Evolutionary conservation across 2,888 invertebrate species (phyloP), one percentile per base, ranked within the genome.

Genomic region (Latheticus oryzae): DNA sequence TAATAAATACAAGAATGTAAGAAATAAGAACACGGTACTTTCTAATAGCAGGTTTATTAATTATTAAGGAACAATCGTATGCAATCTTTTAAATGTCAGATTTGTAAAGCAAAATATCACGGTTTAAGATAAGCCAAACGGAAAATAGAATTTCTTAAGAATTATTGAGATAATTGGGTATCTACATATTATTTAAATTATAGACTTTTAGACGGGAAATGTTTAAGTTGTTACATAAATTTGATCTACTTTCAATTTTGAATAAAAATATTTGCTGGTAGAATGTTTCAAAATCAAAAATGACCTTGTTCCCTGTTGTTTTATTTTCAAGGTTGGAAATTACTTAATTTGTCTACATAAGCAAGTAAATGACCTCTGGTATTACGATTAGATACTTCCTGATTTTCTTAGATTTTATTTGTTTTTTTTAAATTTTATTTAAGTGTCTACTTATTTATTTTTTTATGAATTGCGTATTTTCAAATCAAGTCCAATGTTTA

Each of bases 21-120:
- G 8, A 35, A 15, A 48, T 23, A 37, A 23, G 37, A 35, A 48
- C 26, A 16, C 8, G 16, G 21, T 16, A 51, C 38, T 51, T 51
- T 40, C 51, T 51, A 51, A 51, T 40, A 12, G 51, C 47, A 19
- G 45, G 47, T 47, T 47, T 33, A 33, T 47, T 42, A 21, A 23
- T 35, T 21, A 47, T 33, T 47, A 35, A 38, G 19, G 51, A 51
- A 51, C 51, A 51, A 51, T 38, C 51, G 21, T 40, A 51, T 51
- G 51, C 51, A 51, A 51, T 51, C 51, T 38, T 51, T n/a, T 51
- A 51, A 51, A 51, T 51, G 51, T 51, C 51, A 51, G 21, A 16
- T 37, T 24, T 11, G 3, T 38, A 38, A 12, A 13, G 51, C 30
- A 51, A 51, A 47, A 51, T 51, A 51, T 17, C 51, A 47, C 47